A percentile compares a stretch with the other conserved stretches of the same genome.
Evolutionary conservation across 2,797 vertebrate genomes (phyloP).

Genomic region (Cossypha niveicapilla): DNA sequence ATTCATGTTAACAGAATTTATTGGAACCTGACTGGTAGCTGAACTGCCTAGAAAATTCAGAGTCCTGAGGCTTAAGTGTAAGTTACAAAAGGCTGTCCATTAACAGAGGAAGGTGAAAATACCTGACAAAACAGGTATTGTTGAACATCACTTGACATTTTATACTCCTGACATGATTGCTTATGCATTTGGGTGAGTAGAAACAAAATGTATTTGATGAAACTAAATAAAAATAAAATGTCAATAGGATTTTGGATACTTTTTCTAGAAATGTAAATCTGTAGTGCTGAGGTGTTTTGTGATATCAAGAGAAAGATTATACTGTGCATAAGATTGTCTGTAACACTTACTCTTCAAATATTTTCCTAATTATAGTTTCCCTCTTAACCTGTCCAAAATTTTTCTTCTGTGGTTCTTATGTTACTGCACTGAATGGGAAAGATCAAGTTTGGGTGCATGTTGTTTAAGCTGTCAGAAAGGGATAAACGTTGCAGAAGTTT

Average conservation of each 20-base stretch:
- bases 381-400: background rate
- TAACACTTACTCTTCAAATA: background rate
- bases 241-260: background rate
- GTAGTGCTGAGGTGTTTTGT: background rate
- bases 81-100: accelerated
- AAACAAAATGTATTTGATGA: background rate
- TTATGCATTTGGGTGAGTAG: background rate
- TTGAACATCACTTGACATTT: background rate
- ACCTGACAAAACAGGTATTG: background rate
- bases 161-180: background rate
- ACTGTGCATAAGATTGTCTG: background rate
- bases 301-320: background rate
- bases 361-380: background rate
- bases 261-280: background rate
- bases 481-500: background rate
- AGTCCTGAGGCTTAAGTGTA: background rate
- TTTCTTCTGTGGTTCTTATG: background rate
- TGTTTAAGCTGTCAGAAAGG: background rate
- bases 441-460: background rate
- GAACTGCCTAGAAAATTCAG: background rate
- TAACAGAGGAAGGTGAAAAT: background rate
- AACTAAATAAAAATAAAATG: background rate
- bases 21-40: background rate
- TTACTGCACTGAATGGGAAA: background rate
- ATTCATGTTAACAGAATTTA: background rate